phyloP scores from a whole-genome alignment of 2,113 vertebrate species.

The Xiphorhynchus elegans region DNA sequence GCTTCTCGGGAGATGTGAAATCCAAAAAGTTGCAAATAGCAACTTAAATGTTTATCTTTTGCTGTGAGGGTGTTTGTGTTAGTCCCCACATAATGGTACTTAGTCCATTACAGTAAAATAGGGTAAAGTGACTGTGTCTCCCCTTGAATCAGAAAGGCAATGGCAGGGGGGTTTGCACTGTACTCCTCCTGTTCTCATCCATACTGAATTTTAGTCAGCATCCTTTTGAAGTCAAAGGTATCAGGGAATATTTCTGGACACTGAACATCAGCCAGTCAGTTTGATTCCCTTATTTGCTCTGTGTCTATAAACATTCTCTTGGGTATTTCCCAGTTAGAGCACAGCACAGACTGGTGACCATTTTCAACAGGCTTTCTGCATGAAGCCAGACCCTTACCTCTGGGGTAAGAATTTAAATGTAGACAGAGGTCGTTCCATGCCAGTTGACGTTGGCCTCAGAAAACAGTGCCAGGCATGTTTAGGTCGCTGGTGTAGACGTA shows the following conservation, averaged over 20 bases:
- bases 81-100: not conserved
- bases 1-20: not conserved
- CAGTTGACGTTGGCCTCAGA: not conserved
- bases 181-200: not conserved
- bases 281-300: not conserved
- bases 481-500: not conserved
- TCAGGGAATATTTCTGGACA: not conserved
- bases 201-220: not conserved
- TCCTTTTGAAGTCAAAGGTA: not conserved
- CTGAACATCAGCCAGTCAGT: not conserved
- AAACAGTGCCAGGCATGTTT: not conserved
- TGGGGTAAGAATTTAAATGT: not conserved
- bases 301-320: not conserved
- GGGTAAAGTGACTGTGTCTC: not conserved
- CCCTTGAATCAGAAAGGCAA: not conserved
- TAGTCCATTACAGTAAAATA: not conserved
- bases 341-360: not conserved
- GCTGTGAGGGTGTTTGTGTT: not conserved
- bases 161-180: not conserved
- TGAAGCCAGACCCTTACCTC: not conserved
- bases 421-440: not conserved
- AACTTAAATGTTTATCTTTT: not conserved
- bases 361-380: not conserved
- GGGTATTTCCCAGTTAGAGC: not conserved
- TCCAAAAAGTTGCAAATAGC: not conserved